Base-by-base conservation (phyloP, 2,888 invertebrate genomes). In the Blera fallax region DNA sequence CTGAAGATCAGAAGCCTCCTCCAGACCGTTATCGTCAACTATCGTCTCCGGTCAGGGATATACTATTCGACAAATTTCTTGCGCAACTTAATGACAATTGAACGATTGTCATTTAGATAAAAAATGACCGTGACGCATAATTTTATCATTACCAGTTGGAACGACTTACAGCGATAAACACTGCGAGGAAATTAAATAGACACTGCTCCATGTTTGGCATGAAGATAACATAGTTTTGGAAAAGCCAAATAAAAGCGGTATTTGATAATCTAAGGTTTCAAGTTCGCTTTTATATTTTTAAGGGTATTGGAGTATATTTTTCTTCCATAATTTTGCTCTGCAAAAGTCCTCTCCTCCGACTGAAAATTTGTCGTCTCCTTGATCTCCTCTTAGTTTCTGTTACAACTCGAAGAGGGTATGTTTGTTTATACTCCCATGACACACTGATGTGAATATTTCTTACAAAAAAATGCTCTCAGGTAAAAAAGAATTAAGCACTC, bases 401-500 rank as follows among this genome's bases (percentile, higher is more conserved):
- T 24, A 24, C 24, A 24, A n/a, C n/a, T n/a, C n/a, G n/a, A n/a
- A n/a, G n/a, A n/a, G 29, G 6, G 10, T 43, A 40, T 8, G 14
- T 60, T 43, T 48, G 21, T 11, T 52, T 62, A 45, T 34, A 69
- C 50, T 29, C 14, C 11, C 27, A 29, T 48, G 29, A 32, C 32
- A 45, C n/a, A 70, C 21, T 40, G n/a, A 21, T 50, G 21, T 16
- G 27, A 54, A 29, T 40, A 29, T 1, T 37, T 52, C 11, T 48
- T 34, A 11, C 24, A 48, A 40, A 62, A 24, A 14, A 16, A 43
- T 32, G 48, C 45, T 48, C 56, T 7, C 45, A 69, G 67, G 76
- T 45, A 87, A 77, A 87, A 83, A 83, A 50, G 87, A 87, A 88
- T 88, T 88, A 88, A 88, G 76, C 82, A 87, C 88, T 87, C 82